Evolutionary conservation across 2,888 invertebrate species (phyloP).

Genomic region (Ypsolopha sequella): DNA sequence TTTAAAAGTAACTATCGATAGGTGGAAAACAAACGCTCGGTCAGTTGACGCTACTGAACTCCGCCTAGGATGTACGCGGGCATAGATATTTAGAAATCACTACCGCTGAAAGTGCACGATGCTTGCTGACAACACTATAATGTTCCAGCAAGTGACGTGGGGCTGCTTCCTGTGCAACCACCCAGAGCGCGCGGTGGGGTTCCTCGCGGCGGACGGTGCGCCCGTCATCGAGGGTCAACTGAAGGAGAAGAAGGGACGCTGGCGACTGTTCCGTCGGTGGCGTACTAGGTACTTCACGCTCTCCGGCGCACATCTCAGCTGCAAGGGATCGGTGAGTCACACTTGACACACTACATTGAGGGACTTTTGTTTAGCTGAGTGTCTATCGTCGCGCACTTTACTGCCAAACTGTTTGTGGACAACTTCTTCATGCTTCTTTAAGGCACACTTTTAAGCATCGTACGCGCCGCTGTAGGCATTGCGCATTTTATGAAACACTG

Average conservation of each 20-base stretch:
- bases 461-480: too few species aligned
- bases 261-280: conserved; percentile 93
- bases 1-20: too few species aligned
- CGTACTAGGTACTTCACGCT: conserved; percentile 94
- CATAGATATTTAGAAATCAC: not conserved
- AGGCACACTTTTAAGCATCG: too few species aligned
- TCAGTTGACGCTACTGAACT: too few species aligned
- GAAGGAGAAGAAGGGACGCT: conserved; percentile 92
- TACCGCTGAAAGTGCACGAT: not conserved
- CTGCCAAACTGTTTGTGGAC: too few species aligned
- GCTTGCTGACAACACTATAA: not conserved
- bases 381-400: not conserved
- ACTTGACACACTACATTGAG: not conserved
- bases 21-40: too few species aligned
- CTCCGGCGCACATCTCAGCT: conserved; percentile 92
- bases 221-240: conserved; percentile 92
- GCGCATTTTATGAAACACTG: too few species aligned
- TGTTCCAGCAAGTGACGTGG: conserved; percentile 67
- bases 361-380: too few species aligned
- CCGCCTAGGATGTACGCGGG: too few species aligned
- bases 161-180: conserved; percentile 95
- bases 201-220: conserved; percentile 82
- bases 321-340: conserved; percentile 81
- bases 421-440: too few species aligned
- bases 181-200: conserved; percentile 89